Base-by-base conservation (phyloP, 2,888 invertebrate species). In the Drosophila neotestacea region DNA sequence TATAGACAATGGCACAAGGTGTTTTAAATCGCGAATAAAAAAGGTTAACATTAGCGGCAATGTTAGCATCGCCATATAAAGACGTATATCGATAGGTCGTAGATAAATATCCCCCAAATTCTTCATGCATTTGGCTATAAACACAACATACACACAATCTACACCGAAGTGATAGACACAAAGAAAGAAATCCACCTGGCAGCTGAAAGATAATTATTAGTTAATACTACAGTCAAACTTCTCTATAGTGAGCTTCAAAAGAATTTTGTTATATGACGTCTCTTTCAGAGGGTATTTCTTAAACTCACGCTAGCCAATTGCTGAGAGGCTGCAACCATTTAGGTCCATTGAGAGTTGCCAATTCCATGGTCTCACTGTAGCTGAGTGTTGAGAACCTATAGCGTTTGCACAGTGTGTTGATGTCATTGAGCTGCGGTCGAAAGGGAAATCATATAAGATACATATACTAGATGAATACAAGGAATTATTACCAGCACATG, bases 81-180 rank as follows among this genome's bases (percentile, higher is more conserved):
- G 77, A 0, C 93, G 91, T 70, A 92, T 91, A 32, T 94, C 92
- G 30, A 93, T 92, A 0, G 92, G 92, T 38, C 82, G 73, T 0
- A 93, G 77, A 85, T 94, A 93, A 65, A 90, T 91, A 79, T 96
- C 95, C 1, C 95, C 93, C 3, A 97, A 95, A 93, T 95, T 95
- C 90, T 96, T 95, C 0, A 97, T 86, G 91, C 96, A 98, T 75
- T 95, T 95, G 1, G 98, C 95, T 13, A 99, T 96, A 91, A 99
- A 99, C 9, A 98, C 96, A 58, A 98, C 95, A 93, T 99, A 99
- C 0, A 98, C 98, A 92, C 98, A 98, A 93, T 98, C 99, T 92
- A 99, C 98, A 6, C 99, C 99, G 85, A 98, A 94, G 92, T 99
- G 95, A 91, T 98, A 98, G 55, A 98, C 93, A 58, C 97, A 95